These are phyloP conservation scores for Callipepla californica DNA, from an alignment of 2,113 vertebrate genomes.

Conservation along the genomic window DNA sequence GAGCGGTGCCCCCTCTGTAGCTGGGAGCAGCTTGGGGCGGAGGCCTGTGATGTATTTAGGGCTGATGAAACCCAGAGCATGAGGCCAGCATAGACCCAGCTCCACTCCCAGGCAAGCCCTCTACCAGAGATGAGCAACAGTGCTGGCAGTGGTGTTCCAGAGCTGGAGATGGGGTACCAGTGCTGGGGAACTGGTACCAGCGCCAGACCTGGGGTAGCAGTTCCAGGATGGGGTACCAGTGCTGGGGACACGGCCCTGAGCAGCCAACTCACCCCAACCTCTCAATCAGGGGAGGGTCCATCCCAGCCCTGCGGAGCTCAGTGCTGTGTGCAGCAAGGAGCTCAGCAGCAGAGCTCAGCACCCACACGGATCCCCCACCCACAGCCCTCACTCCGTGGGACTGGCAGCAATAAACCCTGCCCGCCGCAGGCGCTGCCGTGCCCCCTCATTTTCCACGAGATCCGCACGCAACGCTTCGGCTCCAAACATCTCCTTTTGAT, in stretches of 20 bases:
- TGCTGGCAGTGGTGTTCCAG: neutral
- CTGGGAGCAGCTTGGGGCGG: neutral
- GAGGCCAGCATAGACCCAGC: neutral
- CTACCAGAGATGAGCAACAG: neutral
- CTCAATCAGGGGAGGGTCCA: accelerated
- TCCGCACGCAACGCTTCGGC: accelerated
- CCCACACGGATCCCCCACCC: accelerated
- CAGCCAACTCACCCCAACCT: accelerated
- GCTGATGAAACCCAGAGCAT: neutral
- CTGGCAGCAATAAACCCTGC: neutral
- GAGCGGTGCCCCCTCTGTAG: accelerated
- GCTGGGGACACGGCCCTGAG: neutral
- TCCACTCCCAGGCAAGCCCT: neutral
- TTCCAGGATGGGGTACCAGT: neutral
- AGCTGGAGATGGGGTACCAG: neutral
- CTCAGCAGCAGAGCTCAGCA: neutral
- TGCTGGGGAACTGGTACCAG: neutral
- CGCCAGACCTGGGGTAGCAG: neutral
- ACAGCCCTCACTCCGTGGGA: accelerated
- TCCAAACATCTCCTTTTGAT: neutral
- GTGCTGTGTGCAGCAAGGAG: accelerated
- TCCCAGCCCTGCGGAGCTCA: neutral
- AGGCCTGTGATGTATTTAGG: neutral
- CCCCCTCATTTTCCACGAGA: neutral
- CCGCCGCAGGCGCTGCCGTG: accelerated